Evolutionary conservation across 2,113 vertebrate genomes (phyloP).

Genomic region (Cacatua alba): DNA sequence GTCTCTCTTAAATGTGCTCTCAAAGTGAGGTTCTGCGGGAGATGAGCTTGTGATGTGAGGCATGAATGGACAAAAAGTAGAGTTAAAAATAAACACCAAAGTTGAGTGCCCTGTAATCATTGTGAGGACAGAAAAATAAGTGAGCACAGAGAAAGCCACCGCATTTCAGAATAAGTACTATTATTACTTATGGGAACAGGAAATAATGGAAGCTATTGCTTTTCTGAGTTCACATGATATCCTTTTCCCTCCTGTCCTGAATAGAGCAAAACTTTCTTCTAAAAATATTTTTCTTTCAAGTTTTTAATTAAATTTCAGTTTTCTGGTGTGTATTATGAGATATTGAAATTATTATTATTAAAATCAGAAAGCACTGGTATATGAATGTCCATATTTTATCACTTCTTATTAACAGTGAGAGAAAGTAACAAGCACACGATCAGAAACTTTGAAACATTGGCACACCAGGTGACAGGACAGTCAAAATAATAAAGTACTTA

Average conservation of each 20-base stretch:
- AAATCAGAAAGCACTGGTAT: background rate
- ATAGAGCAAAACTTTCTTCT: conserved; percentile 10
- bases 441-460: background rate
- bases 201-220: conserved; percentile 60
- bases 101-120: conserved; percentile 51
- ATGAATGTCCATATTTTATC: background rate
- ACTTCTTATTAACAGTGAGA: background rate
- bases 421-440: background rate
- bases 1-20: background rate
- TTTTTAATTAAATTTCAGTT: background rate
- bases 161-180: conserved; percentile 7
- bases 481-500: background rate
- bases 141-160: conserved; percentile 10
- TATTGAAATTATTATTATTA: background rate
- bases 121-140: conserved; percentile 48
- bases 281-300: background rate
- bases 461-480: background rate
- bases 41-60: conserved; percentile 37
- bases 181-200: conserved; percentile 60
- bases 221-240: conserved; percentile 33
- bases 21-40: background rate
- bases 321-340: background rate
- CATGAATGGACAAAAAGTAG: conserved; percentile 44
- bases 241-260: conserved; percentile 13
- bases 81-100: conserved; percentile 63